These are phyloP conservation scores for Thamnaconus septentrionalis DNA, from an alignment of 2,113 vertebrate genomes.

Conservation along the genomic window DNA sequence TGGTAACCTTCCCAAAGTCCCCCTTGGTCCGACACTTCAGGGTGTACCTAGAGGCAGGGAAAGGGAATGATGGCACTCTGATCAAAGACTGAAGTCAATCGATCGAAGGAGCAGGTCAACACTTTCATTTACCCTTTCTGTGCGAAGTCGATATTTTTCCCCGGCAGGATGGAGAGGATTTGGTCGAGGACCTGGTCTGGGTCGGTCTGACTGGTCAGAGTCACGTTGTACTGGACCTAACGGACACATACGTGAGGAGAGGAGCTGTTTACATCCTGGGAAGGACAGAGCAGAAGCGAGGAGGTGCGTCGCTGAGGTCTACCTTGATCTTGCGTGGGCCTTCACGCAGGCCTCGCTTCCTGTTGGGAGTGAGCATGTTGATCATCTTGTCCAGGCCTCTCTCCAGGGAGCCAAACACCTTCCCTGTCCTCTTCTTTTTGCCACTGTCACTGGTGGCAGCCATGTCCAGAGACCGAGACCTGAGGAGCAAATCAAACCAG, in stretches of 20 bases:
- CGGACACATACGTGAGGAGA: not conserved
- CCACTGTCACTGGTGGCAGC: slow-evolving; percentile 77
- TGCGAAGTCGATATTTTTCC: slow-evolving; percentile 86
- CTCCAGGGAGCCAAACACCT: slow-evolving; percentile 91
- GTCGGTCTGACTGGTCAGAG: slow-evolving; percentile 83
- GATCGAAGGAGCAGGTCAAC: not conserved
- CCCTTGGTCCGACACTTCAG: slow-evolving; percentile 88
- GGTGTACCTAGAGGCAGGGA: slow-evolving; percentile 77
- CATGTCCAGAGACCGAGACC: slow-evolving; percentile 85
- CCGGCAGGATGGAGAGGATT: slow-evolving; percentile 81
- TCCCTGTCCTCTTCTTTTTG: slow-evolving; percentile 85
- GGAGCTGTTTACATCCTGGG: not conserved
- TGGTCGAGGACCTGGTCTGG: slow-evolving; percentile 89
- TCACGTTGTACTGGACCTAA: slow-evolving; percentile 92
- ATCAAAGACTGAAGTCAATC: not conserved
- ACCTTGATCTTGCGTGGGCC: slow-evolving; percentile 88
- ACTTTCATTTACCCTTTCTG: slow-evolving; percentile 86
- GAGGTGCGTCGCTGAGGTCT: rapidly evolving
- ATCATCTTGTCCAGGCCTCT: slow-evolving; percentile 92
- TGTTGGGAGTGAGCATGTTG: slow-evolving; percentile 90
- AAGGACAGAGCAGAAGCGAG: not conserved
- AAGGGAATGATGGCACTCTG: not conserved
- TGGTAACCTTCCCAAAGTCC: slow-evolving; percentile 88
- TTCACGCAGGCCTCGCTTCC: slow-evolving; percentile 78
- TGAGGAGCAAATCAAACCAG: slow-evolving; percentile 40